These are phyloP conservation scores for Dryoscopus gambensis DNA, from an alignment of 2,113 vertebrate species.

Conservation along the genomic window DNA sequence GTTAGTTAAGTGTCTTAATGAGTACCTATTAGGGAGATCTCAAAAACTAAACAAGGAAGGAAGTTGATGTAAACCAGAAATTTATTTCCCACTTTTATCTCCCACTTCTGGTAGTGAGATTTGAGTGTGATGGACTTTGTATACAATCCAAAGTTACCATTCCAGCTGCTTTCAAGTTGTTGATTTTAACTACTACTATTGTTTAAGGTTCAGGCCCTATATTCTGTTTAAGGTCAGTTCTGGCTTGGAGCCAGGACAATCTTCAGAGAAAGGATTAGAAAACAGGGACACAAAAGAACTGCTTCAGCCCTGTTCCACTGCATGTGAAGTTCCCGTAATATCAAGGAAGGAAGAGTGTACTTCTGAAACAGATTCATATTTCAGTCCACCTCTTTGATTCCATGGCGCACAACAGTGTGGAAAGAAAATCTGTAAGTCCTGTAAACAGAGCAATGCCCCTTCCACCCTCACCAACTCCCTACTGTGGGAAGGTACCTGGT, in stretches of 20 bases:
- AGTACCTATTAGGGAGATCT: neutral
- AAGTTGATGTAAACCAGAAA: neutral
- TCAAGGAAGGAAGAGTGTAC: neutral
- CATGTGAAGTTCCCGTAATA: neutral
- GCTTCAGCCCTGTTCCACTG: neutral
- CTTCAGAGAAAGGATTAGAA: slow-evolving; percentile 12
- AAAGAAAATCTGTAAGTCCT: neutral
- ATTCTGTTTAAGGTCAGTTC: neutral
- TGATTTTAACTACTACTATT: slow-evolving; percentile 1
- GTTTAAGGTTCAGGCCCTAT: neutral
- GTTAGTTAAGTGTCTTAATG: neutral
- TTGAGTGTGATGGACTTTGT: neutral
- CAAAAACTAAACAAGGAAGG: neutral
- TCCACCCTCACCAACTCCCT: neutral
- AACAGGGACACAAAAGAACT: slow-evolving; percentile 24
- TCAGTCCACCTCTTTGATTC: neutral
- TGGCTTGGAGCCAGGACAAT: neutral
- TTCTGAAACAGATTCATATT: neutral
- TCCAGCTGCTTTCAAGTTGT: neutral
- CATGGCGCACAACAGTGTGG: neutral
- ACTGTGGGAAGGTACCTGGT: neutral
- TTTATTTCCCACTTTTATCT: neutral
- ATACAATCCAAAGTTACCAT: neutral
- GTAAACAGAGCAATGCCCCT: neutral
- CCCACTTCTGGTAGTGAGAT: neutral